Percentiles rank a stretch among this genome's conserved stretches.
These are phyloP conservation scores for Oreotrochilus melanogaster DNA, from an alignment of 2,113 vertebrate genomes.

Conservation along the genomic window DNA sequence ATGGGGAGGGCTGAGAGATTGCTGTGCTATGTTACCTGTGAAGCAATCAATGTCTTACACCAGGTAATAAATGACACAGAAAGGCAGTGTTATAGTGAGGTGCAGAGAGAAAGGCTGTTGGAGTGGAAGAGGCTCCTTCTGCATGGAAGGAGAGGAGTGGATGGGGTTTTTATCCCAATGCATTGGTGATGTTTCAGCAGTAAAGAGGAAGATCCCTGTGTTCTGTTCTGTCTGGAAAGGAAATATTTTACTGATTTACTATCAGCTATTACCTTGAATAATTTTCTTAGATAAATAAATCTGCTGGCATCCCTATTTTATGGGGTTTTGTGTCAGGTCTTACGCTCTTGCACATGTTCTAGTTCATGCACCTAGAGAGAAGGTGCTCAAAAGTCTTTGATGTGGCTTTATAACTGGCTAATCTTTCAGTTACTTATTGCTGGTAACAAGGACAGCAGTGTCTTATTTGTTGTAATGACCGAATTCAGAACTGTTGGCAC, in stretches of 20 bases:
- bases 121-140: background rate
- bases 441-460: background rate
- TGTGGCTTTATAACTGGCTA: background rate
- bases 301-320: background rate
- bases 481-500: background rate
- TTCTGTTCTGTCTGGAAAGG: background rate
- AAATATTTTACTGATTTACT: background rate
- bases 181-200: background rate
- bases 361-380: background rate
- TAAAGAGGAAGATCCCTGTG: background rate
- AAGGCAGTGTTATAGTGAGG: background rate
- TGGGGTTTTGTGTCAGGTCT: background rate
- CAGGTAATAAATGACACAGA: background rate
- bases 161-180: background rate
- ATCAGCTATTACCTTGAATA: background rate
- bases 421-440: background rate
- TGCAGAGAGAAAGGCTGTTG: background rate
- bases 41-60: background rate
- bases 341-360: background rate
- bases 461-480: background rate
- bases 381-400: background rate
- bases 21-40: background rate
- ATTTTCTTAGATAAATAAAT: background rate
- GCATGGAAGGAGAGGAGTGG: background rate
- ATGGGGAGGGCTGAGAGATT: background rate